Conservation (phyloP, 2,888 invertebrate genomes). For the Eretmocerus hayati region DNA sequence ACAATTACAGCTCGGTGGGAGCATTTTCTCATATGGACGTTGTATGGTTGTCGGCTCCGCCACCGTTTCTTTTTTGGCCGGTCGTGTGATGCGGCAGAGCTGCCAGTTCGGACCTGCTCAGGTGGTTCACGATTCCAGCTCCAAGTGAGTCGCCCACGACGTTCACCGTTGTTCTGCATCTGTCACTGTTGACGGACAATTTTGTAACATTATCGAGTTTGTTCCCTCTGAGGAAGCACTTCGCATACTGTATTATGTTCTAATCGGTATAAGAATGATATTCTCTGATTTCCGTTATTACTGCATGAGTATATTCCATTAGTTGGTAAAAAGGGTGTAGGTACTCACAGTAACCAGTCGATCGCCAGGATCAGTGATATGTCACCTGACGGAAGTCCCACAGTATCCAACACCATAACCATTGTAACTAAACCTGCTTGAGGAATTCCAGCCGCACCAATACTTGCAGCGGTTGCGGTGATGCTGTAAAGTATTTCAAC, state of each 20-base stretch:
- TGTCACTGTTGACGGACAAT: constrained; percentile 46
- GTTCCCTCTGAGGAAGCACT: too few species aligned
- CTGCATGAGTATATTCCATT: too few species aligned
- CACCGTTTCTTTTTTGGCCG: neutral
- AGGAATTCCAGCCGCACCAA: constrained; percentile 75
- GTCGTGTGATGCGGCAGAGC: constrained; percentile 34
- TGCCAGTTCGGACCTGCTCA: constrained; percentile 51
- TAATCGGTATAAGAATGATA: too few species aligned
- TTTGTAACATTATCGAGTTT: too few species aligned
- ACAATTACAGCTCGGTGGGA: constrained; percentile 17
- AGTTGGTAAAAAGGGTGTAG: neutral
- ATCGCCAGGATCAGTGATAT: constrained; percentile 62
- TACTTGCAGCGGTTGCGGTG: constrained; percentile 72
- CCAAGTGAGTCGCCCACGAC: constrained; percentile 65
- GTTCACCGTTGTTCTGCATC: constrained; percentile 55
- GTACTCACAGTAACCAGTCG: constrained; percentile 63
- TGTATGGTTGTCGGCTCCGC: constrained; percentile 38
- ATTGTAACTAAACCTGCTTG: constrained; percentile 73
- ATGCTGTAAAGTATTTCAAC: constrained; percentile 44
- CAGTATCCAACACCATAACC: constrained; percentile 67
- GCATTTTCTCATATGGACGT: constrained; percentile 41
- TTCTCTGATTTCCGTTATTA: too few species aligned
- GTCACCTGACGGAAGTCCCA: constrained; percentile 63
- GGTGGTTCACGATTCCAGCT: constrained; percentile 59
- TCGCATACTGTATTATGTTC: too few species aligned